phyloP scores from a whole-genome alignment of 2,113 vertebrate species.

The Rhynchopsitta pachyrhyncha region DNA sequence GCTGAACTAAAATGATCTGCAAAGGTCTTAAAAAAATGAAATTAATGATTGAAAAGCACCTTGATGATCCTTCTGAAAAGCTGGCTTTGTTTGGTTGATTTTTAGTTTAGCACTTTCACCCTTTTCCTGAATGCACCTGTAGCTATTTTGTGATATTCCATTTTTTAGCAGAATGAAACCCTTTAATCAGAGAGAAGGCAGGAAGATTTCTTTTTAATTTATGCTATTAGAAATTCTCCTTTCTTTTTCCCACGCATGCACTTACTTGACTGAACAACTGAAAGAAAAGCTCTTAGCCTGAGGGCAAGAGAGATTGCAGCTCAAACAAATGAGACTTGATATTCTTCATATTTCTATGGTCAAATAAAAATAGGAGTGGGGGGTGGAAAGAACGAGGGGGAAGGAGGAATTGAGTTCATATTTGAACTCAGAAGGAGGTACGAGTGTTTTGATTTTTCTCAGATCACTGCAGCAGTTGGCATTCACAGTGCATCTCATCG shows the following conservation, averaged over 20 bases:
- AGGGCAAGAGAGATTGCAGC: neutral
- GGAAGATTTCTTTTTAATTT: neutral
- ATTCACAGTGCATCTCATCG: neutral
- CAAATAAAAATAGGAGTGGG: neutral
- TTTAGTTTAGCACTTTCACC: neutral
- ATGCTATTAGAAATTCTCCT: neutral
- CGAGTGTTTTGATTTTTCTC: neutral
- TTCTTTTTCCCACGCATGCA: neutral
- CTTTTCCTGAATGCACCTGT: neutral
- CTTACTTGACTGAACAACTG: neutral
- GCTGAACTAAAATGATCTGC: neutral
- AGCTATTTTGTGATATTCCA: neutral
- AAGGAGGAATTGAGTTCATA: neutral
- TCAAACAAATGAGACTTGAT: neutral
- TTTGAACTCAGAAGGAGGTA: neutral
- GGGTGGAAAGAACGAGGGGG: neutral
- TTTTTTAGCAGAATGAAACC: neutral
- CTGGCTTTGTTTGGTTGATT: neutral
- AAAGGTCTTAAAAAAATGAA: neutral
- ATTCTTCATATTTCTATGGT: neutral
- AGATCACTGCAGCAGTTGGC: rapidly evolving
- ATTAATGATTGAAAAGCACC: neutral
- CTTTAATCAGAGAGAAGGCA: neutral
- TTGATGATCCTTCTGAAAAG: neutral
- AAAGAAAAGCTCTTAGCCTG: conserved; percentile 12